Evolutionary conservation across 2,888 invertebrate species (phyloP).

Genomic region (Sesia bembeciformis): DNA sequence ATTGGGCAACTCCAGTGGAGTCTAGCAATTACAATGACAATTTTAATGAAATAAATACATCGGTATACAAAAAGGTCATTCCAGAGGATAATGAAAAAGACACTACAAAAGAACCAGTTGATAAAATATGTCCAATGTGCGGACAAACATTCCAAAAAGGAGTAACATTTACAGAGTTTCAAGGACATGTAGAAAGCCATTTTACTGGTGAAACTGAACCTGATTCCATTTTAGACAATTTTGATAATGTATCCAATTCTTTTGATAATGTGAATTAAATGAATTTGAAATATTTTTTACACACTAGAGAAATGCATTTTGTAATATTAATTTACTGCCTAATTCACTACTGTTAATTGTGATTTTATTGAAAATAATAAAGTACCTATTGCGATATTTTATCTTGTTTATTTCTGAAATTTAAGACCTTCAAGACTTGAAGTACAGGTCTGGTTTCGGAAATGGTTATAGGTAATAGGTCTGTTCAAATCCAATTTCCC

Average conservation of each 20-base stretch:
- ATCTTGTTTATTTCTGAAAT: no score
- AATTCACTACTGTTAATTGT: background rate
- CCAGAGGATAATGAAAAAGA: slow-evolving; percentile 26
- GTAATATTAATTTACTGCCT: background rate
- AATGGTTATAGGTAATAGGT: no score
- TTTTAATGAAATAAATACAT: slow-evolving; percentile 44
- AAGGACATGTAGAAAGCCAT: slow-evolving; percentile 85
- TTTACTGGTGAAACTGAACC: slow-evolving; percentile 76
- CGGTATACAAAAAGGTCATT: slow-evolving; percentile 33
- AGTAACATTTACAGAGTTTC: slow-evolving; percentile 77
- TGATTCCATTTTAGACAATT: slow-evolving; percentile 69
- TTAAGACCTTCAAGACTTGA: no score
- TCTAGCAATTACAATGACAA: slow-evolving; percentile 54
- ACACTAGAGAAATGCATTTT: background rate
- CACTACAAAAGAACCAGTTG: slow-evolving; percentile 27
- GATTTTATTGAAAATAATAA: background rate
- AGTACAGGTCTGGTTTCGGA: no score
- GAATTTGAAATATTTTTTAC: background rate
- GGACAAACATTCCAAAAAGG: slow-evolving; percentile 76
- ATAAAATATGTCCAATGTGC: slow-evolving; percentile 85
- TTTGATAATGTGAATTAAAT: slow-evolving; percentile 45
- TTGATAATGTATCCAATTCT: slow-evolving; percentile 62
- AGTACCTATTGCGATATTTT: background rate
- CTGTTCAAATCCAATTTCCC: no score
- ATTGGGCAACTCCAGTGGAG: slow-evolving; percentile 62